Evolutionary conservation across 2,113 vertebrate genomes (phyloP), one percentile per base, ranked within the genome.

Genomic region (Mixornis gularis): DNA sequence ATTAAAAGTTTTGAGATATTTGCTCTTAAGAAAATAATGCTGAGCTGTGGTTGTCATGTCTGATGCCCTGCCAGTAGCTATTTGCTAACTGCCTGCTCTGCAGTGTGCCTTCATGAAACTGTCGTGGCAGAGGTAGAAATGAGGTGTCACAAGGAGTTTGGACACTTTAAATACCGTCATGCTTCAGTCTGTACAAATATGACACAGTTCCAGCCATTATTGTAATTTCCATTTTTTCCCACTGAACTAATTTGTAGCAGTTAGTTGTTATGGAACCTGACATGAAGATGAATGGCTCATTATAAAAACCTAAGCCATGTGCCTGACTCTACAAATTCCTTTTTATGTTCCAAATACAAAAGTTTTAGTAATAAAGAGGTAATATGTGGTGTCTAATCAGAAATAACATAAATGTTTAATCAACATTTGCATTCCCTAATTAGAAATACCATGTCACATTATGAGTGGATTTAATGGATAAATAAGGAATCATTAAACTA

Each of bases 351-450:
- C 65, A 55, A 91, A 80, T 65, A 64, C 15, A 30, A 88, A 83
- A 34, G 79, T 94, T 91, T 65, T 30, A 34, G 41, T 59, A 71
- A 80, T 34, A 53, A 36, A 49, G 68, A 70, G 36, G 53, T 68
- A 68, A 25, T 24, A 27, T 65, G 46, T 66, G 26, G 87, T 59
- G 38, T 77, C 59, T 95, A 80, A 93, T 91, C 44, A 87, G 38
- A 79, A 95, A 70, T 62, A 74, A 80, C 89, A 88, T 43, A 86
- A 95, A 72, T 72, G 76, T 94, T 96, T 84, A 81, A 74, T 82
- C 59, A 87, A 68, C 44, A 71, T 89, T 94, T 93, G 85, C 19
- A 25, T 58, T 49, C 44, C 22, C 51, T 94, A 92, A 92, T 93
- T 90, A 49, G 82, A 95, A 94, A 81, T 78, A 89, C 51, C n/a